Conservation (phyloP, 2,113 vertebrate genomes). For the Spea multiplicata region DNA sequence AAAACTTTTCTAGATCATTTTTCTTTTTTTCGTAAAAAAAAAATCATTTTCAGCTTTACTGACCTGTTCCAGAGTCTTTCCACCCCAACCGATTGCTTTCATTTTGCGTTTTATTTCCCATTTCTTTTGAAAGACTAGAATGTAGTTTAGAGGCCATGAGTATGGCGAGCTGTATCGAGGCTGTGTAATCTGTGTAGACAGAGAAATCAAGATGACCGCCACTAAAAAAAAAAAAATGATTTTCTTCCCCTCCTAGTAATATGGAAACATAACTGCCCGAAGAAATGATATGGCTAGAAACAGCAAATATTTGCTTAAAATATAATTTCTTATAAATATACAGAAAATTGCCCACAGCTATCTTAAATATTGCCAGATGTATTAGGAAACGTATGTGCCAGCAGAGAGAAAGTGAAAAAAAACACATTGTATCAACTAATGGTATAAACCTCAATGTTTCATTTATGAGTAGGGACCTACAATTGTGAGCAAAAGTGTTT, state of each 20-base stretch:
- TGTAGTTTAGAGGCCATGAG: conserved; percentile 75
- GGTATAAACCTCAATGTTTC: conserved; percentile 82
- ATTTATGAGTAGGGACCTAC: conserved; percentile 87
- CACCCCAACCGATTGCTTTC: conserved; percentile 93
- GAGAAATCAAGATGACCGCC: background rate
- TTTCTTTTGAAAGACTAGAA: conserved; percentile 91
- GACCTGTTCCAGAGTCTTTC: conserved; percentile 87
- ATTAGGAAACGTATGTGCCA: conserved; percentile 68
- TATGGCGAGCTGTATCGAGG: conserved; percentile 76
- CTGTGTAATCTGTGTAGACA: conserved; percentile 68
- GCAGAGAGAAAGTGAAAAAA: conserved; percentile 68
- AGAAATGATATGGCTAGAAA: conserved; percentile 47
- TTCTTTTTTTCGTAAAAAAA: too few species aligned
- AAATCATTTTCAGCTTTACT: conserved; percentile 36
- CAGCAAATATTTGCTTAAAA: conserved; percentile 58
- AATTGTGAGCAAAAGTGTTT: conserved; percentile 80
- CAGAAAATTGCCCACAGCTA: conserved; percentile 59
- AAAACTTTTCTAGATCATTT: too few species aligned
- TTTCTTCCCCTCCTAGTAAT: background rate
- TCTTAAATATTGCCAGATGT: conserved; percentile 66
- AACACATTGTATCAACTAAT: conserved; percentile 71
- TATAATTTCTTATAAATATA: conserved; percentile 57
- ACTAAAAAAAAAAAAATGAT: conserved; percentile 1
- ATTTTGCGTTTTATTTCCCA: conserved; percentile 94
- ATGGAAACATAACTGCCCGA: conserved; percentile 38